Evolutionary conservation across 1,140 invertebrate species (phyloP), one percentile per base, ranked within the genome.

Genomic region (Sycophaga agraensis): DNA sequence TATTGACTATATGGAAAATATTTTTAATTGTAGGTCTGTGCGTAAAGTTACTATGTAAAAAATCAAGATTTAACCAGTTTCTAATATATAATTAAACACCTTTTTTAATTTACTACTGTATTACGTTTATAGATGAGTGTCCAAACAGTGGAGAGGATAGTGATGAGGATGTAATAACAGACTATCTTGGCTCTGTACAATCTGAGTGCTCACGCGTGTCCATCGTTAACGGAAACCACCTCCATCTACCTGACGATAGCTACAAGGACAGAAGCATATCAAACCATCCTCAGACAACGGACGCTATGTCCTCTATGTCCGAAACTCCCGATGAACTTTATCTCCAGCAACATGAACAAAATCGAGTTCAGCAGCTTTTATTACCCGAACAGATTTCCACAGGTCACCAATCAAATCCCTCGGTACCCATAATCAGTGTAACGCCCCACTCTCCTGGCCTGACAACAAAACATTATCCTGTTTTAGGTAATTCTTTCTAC

Each of bases 381-480:
- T 31, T 11, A 31, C 28, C 28, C 11, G 16, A 43, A 11, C 40
- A 43, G 17, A n/a, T n/a, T n/a, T n/a, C 40, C 17, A 4, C 40
- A 43, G 5, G 16, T 59, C 68, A 19, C 58, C 70, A 70, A 63
- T 63, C 66, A 8, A 76, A 81, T 74, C 85, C 83, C 34, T 72
- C 85, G 39, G 89, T 91, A 68, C 91, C 91, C 61, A 93, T 86
- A 49, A 93, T 93, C 69, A 92, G 90, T 78, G 90, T 94, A 43
- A 93, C 91, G 28, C 91, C 91, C 4, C 91, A 93, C 75, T 92
- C 90, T 53, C 90, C 91, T 22, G 88, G 82, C 55, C 79, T 82
- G 58, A 82, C 82, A 40, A 82, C 82, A 40, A 85, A 84, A 63
- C 82, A 84, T 64, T 88, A 87, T 73, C 82, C 84, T n/a, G 82